Evolutionary conservation across 2,113 vertebrate genomes (phyloP).

Genomic region (Cyanistes caeruleus): DNA sequence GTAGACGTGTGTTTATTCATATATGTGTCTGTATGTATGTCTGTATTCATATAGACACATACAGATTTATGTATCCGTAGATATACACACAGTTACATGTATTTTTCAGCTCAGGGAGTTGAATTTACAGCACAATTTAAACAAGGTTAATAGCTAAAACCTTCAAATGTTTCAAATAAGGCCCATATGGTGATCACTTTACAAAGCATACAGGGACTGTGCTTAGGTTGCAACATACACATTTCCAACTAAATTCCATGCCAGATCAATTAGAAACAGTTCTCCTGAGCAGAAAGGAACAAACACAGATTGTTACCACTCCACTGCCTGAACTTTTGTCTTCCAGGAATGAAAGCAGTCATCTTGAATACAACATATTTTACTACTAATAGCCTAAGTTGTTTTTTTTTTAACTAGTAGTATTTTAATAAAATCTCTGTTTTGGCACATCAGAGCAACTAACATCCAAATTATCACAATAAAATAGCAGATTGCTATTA

Average conservation of each 20-base stretch:
- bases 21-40: background rate
- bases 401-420: background rate
- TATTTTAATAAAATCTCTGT: constrained; percentile 3
- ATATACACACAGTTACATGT: background rate
- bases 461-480: background rate
- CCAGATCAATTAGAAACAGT: constrained; percentile 85
- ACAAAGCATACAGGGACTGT: constrained; percentile 75
- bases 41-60: background rate
- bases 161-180: constrained; percentile 78
- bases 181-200: constrained; percentile 79
- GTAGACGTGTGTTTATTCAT: background rate
- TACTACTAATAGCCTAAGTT: background rate
- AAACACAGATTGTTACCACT: constrained; percentile 77
- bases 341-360: constrained; percentile 69
- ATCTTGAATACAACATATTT: constrained; percentile 26
- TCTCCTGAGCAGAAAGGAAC: constrained; percentile 74
- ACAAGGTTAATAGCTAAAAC: constrained; percentile 72
- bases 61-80: no score
- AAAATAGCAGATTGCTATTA: background rate
- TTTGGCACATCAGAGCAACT: background rate
- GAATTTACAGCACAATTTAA: constrained; percentile 73
- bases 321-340: constrained; percentile 68
- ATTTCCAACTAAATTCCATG: constrained; percentile 79
- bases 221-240: constrained; percentile 77
- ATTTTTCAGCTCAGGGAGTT: background rate